These are phyloP conservation scores for Arvicanthis niloticus DNA, from an alignment of 2,113 vertebrate species.

Conservation along the genomic window DNA sequence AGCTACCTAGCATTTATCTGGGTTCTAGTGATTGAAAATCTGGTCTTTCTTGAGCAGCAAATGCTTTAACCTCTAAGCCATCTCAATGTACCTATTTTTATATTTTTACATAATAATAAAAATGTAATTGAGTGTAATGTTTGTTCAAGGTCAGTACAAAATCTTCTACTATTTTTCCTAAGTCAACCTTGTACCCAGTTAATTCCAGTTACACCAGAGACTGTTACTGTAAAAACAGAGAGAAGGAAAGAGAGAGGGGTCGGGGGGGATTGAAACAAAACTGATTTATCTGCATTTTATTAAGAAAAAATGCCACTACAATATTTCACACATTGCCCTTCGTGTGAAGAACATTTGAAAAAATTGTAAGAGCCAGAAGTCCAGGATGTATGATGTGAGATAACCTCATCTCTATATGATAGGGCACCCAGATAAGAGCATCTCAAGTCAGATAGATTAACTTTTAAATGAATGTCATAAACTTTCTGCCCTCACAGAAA, in stretches of 20 bases:
- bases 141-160: neutral
- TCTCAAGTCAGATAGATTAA: neutral
- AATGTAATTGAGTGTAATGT: neutral
- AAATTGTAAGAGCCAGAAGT: neutral
- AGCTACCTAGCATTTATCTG: neutral
- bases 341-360: neutral
- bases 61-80: neutral
- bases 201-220: neutral
- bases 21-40: neutral
- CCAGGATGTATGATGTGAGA: too few species aligned
- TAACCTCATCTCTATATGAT: neutral
- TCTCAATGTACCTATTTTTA: too few species aligned
- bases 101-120: neutral
- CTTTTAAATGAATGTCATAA: neutral
- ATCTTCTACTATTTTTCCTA: neutral
- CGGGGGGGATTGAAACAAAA: neutral
- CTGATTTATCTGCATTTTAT: neutral
- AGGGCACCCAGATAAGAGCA: neutral
- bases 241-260: neutral
- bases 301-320: neutral
- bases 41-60: neutral
- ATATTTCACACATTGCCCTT: neutral
- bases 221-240: neutral
- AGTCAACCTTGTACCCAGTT: neutral
- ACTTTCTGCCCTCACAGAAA: neutral